phyloP scores from a whole-genome alignment of 2,888 invertebrate species.

The Ichneumoninae sp. region DNA sequence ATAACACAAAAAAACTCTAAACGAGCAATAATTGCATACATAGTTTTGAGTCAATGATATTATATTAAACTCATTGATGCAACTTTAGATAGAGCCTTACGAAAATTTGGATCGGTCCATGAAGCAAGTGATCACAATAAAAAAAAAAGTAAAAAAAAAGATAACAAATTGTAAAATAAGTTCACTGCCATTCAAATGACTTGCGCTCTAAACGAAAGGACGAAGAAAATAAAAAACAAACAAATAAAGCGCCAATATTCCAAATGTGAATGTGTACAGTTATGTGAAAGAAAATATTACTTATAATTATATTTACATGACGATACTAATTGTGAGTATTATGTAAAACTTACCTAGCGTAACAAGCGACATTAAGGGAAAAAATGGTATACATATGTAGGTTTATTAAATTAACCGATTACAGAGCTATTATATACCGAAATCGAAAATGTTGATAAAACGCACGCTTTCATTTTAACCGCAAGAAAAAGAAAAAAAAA shows the following conservation, averaged over 20 bases:
- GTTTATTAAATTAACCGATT: constrained; percentile 75
- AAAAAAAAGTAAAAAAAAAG: constrained; percentile 35
- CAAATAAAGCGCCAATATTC: constrained; percentile 59
- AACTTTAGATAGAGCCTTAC: constrained; percentile 75
- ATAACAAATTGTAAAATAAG: constrained; percentile 71
- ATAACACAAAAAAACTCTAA: constrained; percentile 52
- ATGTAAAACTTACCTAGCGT: constrained; percentile 78
- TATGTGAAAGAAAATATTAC: constrained; percentile 71
- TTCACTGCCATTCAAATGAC: constrained; percentile 82
- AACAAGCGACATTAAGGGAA: constrained; percentile 76
- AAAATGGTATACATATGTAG: constrained; percentile 78
- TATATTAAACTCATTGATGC: constrained; percentile 68
- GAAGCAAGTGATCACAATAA: constrained; percentile 79
- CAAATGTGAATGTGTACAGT: constrained; percentile 80
- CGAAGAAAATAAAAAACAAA: constrained; percentile 66
- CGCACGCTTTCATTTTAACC: constrained; percentile 67
- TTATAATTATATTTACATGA: constrained; percentile 78
- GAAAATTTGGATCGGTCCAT: constrained; percentile 76
- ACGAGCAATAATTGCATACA: constrained; percentile 75
- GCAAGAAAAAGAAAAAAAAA: constrained; percentile 36
- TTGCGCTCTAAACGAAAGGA: constrained; percentile 74
- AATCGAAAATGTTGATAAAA: constrained; percentile 73
- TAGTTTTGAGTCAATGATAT: constrained; percentile 77
- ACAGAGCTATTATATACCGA: constrained; percentile 78
- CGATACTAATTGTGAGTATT: constrained; percentile 76